These are phyloP conservation scores for Molorchus minor DNA, from an alignment of 2,888 invertebrate species.

Conservation along the genomic window DNA sequence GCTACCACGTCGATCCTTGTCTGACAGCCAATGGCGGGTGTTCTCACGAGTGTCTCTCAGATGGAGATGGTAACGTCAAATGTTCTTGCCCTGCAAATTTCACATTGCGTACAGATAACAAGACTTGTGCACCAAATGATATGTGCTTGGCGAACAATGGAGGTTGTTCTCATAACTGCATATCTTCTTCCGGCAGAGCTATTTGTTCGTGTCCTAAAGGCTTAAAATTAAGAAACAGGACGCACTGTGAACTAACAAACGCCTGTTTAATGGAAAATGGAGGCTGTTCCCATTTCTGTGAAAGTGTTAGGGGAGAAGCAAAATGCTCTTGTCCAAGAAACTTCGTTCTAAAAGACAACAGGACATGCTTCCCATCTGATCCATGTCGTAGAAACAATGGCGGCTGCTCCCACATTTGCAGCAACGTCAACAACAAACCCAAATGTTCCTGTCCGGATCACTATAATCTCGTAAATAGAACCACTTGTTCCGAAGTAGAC, in stretches of 20 bases:
- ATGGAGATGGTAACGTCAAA: slow-evolving; percentile 47
- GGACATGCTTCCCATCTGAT: slow-evolving; percentile 53
- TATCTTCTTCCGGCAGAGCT: slow-evolving; percentile 40
- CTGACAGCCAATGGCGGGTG: slow-evolving; percentile 56
- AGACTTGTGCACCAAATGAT: slow-evolving; percentile 53
- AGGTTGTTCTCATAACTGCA: slow-evolving; percentile 68
- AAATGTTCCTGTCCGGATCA: slow-evolving; percentile 65
- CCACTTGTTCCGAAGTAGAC: slow-evolving; percentile 55
- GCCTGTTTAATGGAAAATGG: slow-evolving; percentile 60
- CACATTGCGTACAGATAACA: slow-evolving; percentile 27
- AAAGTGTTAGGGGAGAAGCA: slow-evolving; percentile 64
- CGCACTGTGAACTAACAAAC: slow-evolving; percentile 63
- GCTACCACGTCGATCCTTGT: slow-evolving; percentile 53
- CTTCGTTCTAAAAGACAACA: slow-evolving; percentile 57
- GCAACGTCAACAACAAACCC: slow-evolving; percentile 53
- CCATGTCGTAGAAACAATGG: slow-evolving; percentile 49
- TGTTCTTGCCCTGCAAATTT: slow-evolving; percentile 64
- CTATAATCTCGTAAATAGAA: slow-evolving; percentile 48
- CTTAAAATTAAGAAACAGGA: slow-evolving; percentile 53
- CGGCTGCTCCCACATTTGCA: slow-evolving; percentile 50
- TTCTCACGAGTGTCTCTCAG: slow-evolving; percentile 50
- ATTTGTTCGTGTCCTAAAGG: slow-evolving; percentile 50
- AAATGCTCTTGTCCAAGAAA: slow-evolving; percentile 66
- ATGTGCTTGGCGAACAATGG: slow-evolving; percentile 63
- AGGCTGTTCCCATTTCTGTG: slow-evolving; percentile 62